phyloP scores from a whole-genome alignment of 2,113 vertebrate genomes.

The Murina feae region DNA sequence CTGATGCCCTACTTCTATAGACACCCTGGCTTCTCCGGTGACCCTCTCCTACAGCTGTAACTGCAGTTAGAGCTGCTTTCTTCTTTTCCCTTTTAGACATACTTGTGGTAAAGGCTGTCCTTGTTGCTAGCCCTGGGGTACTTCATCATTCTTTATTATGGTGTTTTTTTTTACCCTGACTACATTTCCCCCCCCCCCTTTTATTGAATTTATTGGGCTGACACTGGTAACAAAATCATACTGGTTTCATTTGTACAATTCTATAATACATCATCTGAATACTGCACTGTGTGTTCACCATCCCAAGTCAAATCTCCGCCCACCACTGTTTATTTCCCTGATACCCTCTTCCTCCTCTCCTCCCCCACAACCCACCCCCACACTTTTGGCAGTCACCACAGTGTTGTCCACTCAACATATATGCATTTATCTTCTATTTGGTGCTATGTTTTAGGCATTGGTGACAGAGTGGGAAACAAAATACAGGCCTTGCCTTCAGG shows the following conservation, averaged over 20 bases:
- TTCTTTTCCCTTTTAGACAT: neutral
- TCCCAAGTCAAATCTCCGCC: too few relatives aligned
- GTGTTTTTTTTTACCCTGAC: neutral
- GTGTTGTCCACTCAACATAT: neutral
- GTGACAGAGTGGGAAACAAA: neutral
- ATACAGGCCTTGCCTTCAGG: neutral
- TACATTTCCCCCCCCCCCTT: accelerated
- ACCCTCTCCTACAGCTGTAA: neutral
- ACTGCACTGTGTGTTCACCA: too few relatives aligned
- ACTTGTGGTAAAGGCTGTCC: neutral
- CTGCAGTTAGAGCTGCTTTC: neutral
- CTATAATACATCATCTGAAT: too few relatives aligned
- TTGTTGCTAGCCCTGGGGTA: neutral
- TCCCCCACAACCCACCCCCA: too few relatives aligned
- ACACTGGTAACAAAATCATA: too few relatives aligned
- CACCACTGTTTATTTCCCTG: too few relatives aligned
- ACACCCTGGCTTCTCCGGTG: neutral
- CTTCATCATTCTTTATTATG: neutral
- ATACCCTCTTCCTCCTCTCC: too few relatives aligned
- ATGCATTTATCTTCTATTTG: neutral
- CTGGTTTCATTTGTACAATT: too few relatives aligned
- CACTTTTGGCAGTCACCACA: too few relatives aligned
- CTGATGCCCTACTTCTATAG: neutral
- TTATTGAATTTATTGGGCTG: neutral
- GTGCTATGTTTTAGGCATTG: neutral